Conservation (phyloP, 2,797 vertebrate species). For the Psittacula echo region DNA sequence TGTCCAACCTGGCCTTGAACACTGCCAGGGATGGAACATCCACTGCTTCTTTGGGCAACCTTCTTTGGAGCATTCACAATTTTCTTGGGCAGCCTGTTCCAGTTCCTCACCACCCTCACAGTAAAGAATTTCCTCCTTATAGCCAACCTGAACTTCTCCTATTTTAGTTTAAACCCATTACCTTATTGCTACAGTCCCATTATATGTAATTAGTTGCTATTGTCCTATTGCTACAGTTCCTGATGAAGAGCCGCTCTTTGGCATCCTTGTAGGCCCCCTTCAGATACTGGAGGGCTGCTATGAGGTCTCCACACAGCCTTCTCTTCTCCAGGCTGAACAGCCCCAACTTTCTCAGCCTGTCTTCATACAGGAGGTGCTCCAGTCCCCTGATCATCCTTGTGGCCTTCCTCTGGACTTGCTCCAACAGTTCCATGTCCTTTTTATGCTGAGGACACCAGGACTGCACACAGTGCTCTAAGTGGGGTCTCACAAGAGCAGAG, state of each 20-base stretch:
- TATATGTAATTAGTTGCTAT: background rate
- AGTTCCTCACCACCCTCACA: background rate
- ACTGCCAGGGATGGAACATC: no score
- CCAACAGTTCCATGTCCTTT: no score
- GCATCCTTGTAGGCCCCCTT: background rate
- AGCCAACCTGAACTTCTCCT: background rate
- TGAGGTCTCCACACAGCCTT: background rate
- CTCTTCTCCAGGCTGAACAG: no score
- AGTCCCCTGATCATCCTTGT: no score
- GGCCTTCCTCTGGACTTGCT: no score
- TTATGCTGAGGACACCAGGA: no score
- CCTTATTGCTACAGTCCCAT: background rate
- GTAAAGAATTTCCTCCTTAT: background rate
- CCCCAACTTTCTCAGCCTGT: no score
- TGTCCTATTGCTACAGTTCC: background rate
- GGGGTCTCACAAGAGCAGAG: no score
- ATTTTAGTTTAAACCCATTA: background rate
- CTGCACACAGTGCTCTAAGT: no score
- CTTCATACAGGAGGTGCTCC: no score
- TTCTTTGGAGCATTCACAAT: background rate
- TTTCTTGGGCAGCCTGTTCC: background rate
- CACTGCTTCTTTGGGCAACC: no score
- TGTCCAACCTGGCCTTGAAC: no score
- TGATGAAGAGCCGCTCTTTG: background rate
- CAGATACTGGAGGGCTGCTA: background rate